Percentiles rank a stretch among this genome's conserved stretches.
These are phyloP conservation scores for Glossophaga mutica DNA, from an alignment of 2,797 vertebrate species.

Conservation along the genomic window DNA sequence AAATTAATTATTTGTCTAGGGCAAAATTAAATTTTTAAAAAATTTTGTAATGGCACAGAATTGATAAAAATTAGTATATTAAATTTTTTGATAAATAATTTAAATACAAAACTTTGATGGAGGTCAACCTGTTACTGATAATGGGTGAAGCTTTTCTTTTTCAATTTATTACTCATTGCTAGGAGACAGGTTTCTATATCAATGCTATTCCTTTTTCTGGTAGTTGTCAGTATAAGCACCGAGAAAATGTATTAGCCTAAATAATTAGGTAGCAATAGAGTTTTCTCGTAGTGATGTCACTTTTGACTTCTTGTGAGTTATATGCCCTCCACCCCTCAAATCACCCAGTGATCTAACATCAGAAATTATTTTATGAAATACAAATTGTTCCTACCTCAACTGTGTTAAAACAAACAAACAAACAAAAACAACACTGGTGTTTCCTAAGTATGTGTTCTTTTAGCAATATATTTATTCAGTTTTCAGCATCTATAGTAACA, in stretches of 20 bases:
- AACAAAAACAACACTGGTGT: not conserved
- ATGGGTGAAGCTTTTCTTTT: not conserved
- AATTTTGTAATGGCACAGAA: not conserved
- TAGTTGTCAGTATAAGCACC: not conserved
- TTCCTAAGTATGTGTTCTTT: not conserved
- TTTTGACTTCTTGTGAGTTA: not conserved
- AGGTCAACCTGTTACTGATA: not conserved
- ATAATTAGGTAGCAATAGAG: not conserved
- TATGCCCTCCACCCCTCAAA: not conserved
- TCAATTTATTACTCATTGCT: not conserved
- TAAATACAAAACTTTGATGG: not conserved
- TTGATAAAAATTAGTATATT: not conserved
- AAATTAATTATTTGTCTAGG: not conserved
- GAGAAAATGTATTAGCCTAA: not conserved
- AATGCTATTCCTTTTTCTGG: not conserved
- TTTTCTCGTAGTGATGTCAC: not conserved
- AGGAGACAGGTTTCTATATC: not conserved
- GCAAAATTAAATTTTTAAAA: not conserved
- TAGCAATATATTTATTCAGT: not conserved
- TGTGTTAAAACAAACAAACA: not conserved
- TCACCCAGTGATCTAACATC: not conserved
- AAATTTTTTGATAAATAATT: not conserved
- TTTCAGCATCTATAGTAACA: not conserved
- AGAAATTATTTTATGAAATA: slow-evolving; percentile 7
- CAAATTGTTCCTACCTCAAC: not conserved